These are phyloP conservation scores for Pseudotriccus pelzelni DNA, from an alignment of 2,797 vertebrate genomes.

Conservation along the genomic window DNA sequence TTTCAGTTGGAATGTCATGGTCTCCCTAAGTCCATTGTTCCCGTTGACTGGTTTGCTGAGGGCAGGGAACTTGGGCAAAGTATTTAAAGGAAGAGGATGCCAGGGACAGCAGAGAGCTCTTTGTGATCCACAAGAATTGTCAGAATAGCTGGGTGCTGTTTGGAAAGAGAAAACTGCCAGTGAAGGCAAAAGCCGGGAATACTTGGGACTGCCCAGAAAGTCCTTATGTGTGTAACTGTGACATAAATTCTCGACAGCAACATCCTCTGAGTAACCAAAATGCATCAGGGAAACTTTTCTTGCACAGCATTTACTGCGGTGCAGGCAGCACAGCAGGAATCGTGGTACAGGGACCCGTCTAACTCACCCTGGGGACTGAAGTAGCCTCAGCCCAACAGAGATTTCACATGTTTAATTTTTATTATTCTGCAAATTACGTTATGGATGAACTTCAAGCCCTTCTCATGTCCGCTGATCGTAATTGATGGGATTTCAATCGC, in stretches of 20 bases:
- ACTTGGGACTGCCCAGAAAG: not conserved
- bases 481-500: slow-evolving; percentile 26
- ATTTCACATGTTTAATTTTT: slow-evolving; percentile 1
- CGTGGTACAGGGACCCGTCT: not conserved
- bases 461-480: not conserved
- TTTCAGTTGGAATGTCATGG: not conserved
- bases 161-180: not conserved
- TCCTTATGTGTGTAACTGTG: not conserved
- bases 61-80: not conserved
- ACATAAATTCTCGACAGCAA: not conserved
- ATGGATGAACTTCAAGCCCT: not conserved
- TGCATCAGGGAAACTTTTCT: not conserved
- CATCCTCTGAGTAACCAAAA: not conserved
- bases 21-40: not conserved
- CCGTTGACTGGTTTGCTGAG: not conserved
- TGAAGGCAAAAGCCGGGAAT: not conserved
- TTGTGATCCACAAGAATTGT: not conserved
- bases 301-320: not conserved
- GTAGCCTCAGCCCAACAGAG: not conserved
- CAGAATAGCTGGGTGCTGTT: not conserved
- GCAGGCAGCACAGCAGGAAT: not conserved
- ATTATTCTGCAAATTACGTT: slow-evolving; percentile 15
- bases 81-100: not conserved
- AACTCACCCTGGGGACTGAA: not conserved
- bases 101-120: not conserved